Evolutionary conservation across 2,888 invertebrate genomes (phyloP), one percentile per base, ranked within the genome.

Genomic region (Podabrus alpinus): DNA sequence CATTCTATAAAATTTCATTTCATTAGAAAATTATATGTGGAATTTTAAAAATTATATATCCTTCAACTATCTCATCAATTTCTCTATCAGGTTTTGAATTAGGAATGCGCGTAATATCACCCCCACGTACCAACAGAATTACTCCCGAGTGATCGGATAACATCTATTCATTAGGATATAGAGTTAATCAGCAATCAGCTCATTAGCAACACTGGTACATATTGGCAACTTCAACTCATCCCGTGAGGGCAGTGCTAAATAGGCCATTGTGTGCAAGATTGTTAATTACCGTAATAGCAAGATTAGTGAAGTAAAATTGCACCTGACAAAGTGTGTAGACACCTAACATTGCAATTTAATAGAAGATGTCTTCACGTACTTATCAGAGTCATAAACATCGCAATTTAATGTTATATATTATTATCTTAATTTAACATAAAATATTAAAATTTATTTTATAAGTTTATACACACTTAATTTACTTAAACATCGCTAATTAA

Each of bases 111-210:
- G 16, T 64, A 69, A 59, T 66, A 59, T 66, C 66, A 66, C 68
- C 69, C 69, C 66, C 74, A 70, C 74, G 74, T 74, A 29, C 67
- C 17, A 64, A 59, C 64, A 10, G n/a, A 74, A 74, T 64, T 60
- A 68, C 68, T 74, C 74, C 74, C 74, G 17, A 66, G 71, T 24
- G 74, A 66, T 66, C 13, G 62, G 74, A 74, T 74, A 74, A 68
- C 71, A 74, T 74, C 74, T 74, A 74, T 74, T 74, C 74, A 74
- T 74, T 74, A 74, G 59, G 68, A 72, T 72, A 74, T 74, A 29
- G 69, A 71, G 71, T 59, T 74, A 71, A 74, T 71, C 74, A 72
- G 29, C 71, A 64, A 74, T 74, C 74, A 64, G 71, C 66, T 74
- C 74, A 74, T 74, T 74, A 74, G 66, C 72, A 74, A 72, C 68